Evolutionary conservation across 2,113 vertebrate species (phyloP).

Genomic region (Actinemys pallida): DNA sequence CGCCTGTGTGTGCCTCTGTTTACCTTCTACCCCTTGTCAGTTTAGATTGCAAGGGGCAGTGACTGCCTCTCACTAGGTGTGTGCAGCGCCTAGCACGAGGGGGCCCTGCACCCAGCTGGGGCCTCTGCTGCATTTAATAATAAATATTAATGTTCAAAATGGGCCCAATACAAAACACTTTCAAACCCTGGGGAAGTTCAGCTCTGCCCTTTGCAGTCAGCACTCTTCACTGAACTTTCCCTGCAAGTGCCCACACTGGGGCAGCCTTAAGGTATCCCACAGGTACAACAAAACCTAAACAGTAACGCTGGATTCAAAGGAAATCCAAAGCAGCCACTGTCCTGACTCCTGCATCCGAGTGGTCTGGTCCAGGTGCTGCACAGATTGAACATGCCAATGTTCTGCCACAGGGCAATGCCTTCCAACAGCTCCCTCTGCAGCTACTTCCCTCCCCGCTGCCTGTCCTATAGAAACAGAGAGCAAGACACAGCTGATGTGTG

Average conservation of each 20-base stretch:
- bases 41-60: neutral
- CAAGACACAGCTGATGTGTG: neutral
- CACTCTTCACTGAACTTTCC: neutral
- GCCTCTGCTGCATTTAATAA: neutral
- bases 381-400: neutral
- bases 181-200: neutral
- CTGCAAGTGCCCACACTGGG: neutral
- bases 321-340: neutral
- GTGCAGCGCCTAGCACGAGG: neutral
- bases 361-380: neutral
- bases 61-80: neutral
- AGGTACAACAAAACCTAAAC: neutral
- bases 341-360: neutral
- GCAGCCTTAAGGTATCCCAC: neutral
- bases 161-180: accelerated
- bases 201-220: neutral
- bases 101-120: neutral
- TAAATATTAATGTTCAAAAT: neutral
- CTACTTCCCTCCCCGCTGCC: neutral
- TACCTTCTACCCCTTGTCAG: neutral
- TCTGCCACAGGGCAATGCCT: neutral
- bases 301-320: neutral
- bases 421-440: neutral
- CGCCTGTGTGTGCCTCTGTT: neutral
- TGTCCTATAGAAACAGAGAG: neutral